A percentile compares a stretch with the other conserved stretches of the same genome.
These are phyloP conservation scores for Trinorchestia longiramus DNA, from an alignment of 1,140 invertebrate genomes.

Conservation along the genomic window DNA sequence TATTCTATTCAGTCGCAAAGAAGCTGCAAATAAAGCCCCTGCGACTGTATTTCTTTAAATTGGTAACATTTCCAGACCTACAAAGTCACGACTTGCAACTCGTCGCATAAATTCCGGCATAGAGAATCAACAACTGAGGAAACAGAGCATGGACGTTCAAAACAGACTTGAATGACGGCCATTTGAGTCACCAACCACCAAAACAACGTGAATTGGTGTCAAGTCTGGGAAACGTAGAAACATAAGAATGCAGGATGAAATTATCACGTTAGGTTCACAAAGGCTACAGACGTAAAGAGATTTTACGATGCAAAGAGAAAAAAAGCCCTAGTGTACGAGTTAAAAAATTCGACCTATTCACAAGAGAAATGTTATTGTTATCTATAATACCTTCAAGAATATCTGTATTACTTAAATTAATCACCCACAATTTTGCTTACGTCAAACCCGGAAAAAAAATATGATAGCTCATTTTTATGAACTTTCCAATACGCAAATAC, in stretches of 20 bases:
- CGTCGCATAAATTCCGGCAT: neutral
- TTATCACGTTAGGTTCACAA: neutral
- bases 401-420: too few relatives aligned
- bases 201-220: neutral
- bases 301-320: neutral
- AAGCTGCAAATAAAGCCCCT: neutral
- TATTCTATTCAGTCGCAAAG: neutral
- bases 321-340: neutral
- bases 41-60: neutral
- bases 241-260: neutral
- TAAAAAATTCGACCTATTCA: neutral
- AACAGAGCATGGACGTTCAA: neutral
- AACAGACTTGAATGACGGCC: conserved; percentile 6
- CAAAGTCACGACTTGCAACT: neutral
- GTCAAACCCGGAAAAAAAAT: too few relatives aligned
- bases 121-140: neutral
- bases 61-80: neutral
- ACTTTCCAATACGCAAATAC: too few relatives aligned
- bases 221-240: neutral
- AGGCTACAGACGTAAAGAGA: neutral
- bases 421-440: too few relatives aligned
- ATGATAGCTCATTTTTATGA: too few relatives aligned
- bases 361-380: too few relatives aligned
- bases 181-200: neutral
- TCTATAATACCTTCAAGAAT: too few relatives aligned